phyloP scores from a whole-genome alignment of 2,113 vertebrate species.

The Oxyruncus cristatus region DNA sequence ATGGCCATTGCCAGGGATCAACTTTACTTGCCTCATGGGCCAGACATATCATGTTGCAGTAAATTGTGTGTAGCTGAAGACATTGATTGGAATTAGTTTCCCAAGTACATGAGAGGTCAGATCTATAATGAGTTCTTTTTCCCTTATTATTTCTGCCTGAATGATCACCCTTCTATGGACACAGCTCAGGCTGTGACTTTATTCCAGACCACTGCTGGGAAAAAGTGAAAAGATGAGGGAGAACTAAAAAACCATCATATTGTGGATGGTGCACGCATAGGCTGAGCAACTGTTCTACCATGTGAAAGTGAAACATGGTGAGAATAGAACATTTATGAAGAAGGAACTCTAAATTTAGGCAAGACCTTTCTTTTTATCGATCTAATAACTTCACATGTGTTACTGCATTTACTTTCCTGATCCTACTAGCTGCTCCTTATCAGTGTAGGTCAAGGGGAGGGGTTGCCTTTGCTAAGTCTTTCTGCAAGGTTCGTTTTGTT shows the following conservation, averaged over 20 bases:
- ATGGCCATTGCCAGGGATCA: neutral
- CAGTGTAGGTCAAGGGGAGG: neutral
- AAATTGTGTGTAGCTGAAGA: slow-evolving; percentile 55
- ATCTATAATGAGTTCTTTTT: slow-evolving; percentile 1
- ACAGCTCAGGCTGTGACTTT: neutral
- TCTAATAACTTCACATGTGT: neutral
- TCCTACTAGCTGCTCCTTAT: neutral
- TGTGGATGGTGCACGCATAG: neutral
- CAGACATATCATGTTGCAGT: slow-evolving; percentile 44
- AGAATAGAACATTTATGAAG: neutral
- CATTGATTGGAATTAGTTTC: slow-evolving; percentile 61
- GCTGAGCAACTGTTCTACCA: neutral
- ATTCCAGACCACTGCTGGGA: neutral
- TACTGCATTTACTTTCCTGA: neutral
- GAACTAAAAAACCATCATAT: neutral
- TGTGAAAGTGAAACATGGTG: neutral
- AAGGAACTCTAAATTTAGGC: neutral
- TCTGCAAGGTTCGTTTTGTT: neutral
- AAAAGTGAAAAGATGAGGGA: neutral
- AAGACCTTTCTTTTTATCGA: neutral
- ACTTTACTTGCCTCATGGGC: neutral
- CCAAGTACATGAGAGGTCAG: slow-evolving; percentile 20
- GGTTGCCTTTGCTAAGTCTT: neutral
- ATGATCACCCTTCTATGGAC: neutral
- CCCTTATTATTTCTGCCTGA: slow-evolving; percentile 20